phyloP scores from a whole-genome alignment of 1,140 invertebrate genomes.

The Temnothorax curvispinosus region DNA sequence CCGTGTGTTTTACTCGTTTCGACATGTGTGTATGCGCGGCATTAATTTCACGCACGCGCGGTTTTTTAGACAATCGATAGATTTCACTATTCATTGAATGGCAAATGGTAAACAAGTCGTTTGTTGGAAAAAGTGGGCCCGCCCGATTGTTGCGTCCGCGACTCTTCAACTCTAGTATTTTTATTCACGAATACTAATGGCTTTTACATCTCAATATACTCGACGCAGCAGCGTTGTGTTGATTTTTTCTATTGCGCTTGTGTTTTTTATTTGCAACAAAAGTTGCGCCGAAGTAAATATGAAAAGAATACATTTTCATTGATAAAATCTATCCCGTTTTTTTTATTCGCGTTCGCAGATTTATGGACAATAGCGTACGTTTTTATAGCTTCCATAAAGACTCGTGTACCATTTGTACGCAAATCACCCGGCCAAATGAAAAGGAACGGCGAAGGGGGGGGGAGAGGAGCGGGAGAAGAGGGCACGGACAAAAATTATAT shows the following conservation, averaged over 20 bases:
- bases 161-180: conserved; percentile 18
- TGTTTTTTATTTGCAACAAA: background rate
- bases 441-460: background rate
- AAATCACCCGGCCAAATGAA: background rate
- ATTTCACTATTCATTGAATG: conserved; percentile 28
- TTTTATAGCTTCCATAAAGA: conserved; percentile 8
- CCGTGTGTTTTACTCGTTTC: background rate
- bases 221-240: background rate
- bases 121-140: background rate
- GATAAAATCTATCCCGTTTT: background rate
- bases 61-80: background rate
- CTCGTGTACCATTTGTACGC: conserved; percentile 16
- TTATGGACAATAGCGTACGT: background rate
- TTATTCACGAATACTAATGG: conserved; percentile 13
- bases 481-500: conserved; percentile 37
- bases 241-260: background rate
- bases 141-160: background rate
- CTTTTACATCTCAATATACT: conserved; percentile 13
- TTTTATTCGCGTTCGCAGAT: background rate
- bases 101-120: background rate
- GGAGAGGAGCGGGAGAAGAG: background rate
- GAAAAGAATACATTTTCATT: conserved; percentile 39
- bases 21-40: background rate
- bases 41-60: conserved; percentile 6
- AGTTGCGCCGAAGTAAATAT: background rate